phyloP scores from a whole-genome alignment of 2,797 vertebrate genomes.

The Onychomys leucogaster region DNA sequence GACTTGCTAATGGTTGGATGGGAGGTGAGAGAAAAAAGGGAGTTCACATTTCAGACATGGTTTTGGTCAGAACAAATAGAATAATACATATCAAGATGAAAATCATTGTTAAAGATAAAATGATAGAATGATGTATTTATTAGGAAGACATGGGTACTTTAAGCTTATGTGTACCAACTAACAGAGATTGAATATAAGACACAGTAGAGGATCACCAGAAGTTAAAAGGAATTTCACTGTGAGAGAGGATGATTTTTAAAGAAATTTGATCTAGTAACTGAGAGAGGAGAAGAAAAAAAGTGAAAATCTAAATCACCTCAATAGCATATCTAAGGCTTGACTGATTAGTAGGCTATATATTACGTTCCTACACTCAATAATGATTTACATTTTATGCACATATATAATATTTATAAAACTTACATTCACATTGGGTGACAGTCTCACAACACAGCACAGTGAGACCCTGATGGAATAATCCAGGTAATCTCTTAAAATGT shows the following conservation, averaged over 20 bases:
- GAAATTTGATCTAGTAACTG: not conserved
- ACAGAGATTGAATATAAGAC: not conserved
- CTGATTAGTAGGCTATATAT: not conserved
- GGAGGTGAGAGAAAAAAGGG: not conserved
- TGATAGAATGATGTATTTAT: not conserved
- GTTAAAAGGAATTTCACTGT: not conserved
- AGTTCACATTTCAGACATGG: not conserved
- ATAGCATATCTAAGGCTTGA: not conserved
- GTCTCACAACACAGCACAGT: not conserved
- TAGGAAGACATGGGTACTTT: not conserved
- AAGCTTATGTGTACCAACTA: not conserved
- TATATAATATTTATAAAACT: not conserved
- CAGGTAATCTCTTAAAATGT: not conserved
- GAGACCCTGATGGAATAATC: not conserved
- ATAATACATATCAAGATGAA: not conserved
- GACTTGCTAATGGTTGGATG: not conserved
- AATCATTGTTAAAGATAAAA: not conserved
- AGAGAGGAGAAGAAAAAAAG: not conserved
- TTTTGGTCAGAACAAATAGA: constrained; percentile 1
- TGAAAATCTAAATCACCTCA: not conserved
- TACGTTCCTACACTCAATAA: not conserved
- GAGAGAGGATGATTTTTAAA: not conserved
- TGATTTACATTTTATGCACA: not conserved
- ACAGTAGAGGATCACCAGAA: not conserved
- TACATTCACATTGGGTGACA: not conserved